These are phyloP conservation scores for Babylonia areolata DNA, from an alignment of 1,140 invertebrate species.

Conservation along the genomic window DNA sequence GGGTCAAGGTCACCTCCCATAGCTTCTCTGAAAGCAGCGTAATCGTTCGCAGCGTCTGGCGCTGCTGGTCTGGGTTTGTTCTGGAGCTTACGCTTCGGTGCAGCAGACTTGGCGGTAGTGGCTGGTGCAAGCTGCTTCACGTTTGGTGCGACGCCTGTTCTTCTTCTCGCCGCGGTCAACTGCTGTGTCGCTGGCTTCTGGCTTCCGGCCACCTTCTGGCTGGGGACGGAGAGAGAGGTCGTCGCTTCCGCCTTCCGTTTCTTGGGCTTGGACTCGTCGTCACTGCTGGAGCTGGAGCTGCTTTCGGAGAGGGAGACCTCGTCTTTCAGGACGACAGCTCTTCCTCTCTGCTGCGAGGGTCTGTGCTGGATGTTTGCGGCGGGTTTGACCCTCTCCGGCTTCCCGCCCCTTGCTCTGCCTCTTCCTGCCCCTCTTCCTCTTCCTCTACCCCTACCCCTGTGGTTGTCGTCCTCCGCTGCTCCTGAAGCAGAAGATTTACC, in stretches of 20 bases:
- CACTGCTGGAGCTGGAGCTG: slow-evolving; percentile 51
- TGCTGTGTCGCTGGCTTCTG: neutral
- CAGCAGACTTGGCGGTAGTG: neutral
- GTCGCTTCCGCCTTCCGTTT: neutral
- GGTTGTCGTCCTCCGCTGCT: neutral
- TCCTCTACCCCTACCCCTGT: slow-evolving; percentile 1
- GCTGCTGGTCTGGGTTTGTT: neutral
- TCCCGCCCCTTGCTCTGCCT: no score
- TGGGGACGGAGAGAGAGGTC: no score
- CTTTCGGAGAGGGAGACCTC: slow-evolving; percentile 57
- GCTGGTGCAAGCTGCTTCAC: neutral
- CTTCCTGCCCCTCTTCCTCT: neutral
- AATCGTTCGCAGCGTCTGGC: neutral
- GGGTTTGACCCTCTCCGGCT: neutral
- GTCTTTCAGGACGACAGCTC: slow-evolving; percentile 23
- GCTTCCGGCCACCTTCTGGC: no score
- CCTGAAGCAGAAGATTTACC: neutral
- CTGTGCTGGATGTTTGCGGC: neutral
- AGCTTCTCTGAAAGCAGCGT: neutral
- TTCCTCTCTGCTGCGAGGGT: neutral
- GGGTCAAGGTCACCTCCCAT: slow-evolving; percentile 18
- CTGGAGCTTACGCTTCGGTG: neutral
- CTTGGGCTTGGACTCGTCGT: neutral
- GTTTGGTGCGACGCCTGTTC: neutral
- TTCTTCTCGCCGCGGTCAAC: neutral